Conservation (phyloP, 2,113 vertebrate species). For the Scomber scombrus region DNA sequence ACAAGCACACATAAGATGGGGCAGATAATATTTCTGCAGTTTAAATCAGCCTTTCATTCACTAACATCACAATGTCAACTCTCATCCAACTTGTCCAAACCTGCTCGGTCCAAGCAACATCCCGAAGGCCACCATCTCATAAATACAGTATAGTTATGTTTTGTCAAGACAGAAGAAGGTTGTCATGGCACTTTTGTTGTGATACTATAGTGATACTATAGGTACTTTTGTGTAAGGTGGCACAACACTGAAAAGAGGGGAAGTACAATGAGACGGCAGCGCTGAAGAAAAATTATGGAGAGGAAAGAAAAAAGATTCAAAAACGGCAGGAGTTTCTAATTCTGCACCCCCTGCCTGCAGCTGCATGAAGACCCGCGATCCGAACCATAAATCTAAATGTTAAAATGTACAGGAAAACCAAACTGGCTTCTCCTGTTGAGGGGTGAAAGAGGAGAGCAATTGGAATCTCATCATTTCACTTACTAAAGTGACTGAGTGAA, state of each 20-base stretch:
- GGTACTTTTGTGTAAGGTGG: neutral
- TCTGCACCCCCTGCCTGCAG: constrained; percentile 28
- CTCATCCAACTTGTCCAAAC: constrained; percentile 53
- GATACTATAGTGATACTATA: neutral
- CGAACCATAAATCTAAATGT: constrained; percentile 68
- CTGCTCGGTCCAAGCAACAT: constrained; percentile 51
- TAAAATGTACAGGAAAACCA: constrained; percentile 67
- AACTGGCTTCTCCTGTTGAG: constrained; percentile 62
- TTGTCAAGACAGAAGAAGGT: constrained; percentile 34
- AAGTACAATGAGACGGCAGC: constrained; percentile 5
- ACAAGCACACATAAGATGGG: constrained; percentile 60
- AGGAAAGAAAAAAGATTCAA: neutral
- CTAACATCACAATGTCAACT: constrained; percentile 60
- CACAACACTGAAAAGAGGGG: neutral
- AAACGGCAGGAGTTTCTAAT: neutral
- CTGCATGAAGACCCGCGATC: constrained; percentile 30
- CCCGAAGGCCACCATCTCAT: constrained; percentile 22
- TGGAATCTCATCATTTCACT: constrained; percentile 79
- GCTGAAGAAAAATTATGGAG: neutral
- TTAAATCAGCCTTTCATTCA: constrained; percentile 69
- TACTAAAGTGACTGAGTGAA: constrained; percentile 76
- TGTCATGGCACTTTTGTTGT: neutral
- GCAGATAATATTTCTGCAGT: constrained; percentile 61
- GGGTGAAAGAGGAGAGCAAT: constrained; percentile 41
- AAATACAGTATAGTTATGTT: constrained; percentile 19